These are phyloP conservation scores for Euthynnus affinis DNA, from an alignment of 2,797 vertebrate genomes.

Conservation along the genomic window DNA sequence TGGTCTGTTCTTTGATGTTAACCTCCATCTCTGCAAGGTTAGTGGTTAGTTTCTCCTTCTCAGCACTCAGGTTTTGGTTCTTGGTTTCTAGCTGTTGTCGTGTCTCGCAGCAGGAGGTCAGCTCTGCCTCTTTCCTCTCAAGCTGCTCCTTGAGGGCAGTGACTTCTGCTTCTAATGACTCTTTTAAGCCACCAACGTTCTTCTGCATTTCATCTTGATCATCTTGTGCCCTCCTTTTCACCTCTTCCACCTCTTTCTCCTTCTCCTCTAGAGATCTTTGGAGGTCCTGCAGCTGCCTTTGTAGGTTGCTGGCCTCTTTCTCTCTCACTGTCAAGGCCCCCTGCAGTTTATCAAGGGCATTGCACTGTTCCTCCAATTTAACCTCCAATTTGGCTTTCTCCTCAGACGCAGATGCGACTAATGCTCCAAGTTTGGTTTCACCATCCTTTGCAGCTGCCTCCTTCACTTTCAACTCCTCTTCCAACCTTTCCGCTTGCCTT, in stretches of 20 bases:
- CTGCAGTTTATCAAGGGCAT: slow-evolving; percentile 81
- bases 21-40: slow-evolving; percentile 81
- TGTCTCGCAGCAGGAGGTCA: slow-evolving; percentile 82
- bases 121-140: slow-evolving; percentile 80
- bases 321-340: slow-evolving; percentile 82
- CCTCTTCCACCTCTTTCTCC: slow-evolving; percentile 80
- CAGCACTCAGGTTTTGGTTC: slow-evolving; percentile 79
- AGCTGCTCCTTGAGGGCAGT: slow-evolving; percentile 80
- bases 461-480: slow-evolving; percentile 85
- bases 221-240: slow-evolving; percentile 62
- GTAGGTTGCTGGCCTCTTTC: slow-evolving; percentile 86
- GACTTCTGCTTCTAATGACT: slow-evolving; percentile 81
- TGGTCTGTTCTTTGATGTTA: slow-evolving; percentile 72
- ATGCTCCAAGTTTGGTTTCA: slow-evolving; percentile 75
- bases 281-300: slow-evolving; percentile 84
- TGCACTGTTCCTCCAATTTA: slow-evolving; percentile 77
- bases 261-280: slow-evolving; percentile 84
- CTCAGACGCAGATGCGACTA: slow-evolving; percentile 73
- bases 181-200: slow-evolving; percentile 60
- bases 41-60: slow-evolving; percentile 83
- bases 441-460: slow-evolving; percentile 80
- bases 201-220: slow-evolving; percentile 73
- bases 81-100: slow-evolving; percentile 85
- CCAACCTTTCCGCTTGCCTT: slow-evolving; percentile 81
- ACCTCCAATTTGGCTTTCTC: slow-evolving; percentile 79